Conservation (phyloP, 2,113 vertebrate genomes). For the Aramus guarauna region DNA sequence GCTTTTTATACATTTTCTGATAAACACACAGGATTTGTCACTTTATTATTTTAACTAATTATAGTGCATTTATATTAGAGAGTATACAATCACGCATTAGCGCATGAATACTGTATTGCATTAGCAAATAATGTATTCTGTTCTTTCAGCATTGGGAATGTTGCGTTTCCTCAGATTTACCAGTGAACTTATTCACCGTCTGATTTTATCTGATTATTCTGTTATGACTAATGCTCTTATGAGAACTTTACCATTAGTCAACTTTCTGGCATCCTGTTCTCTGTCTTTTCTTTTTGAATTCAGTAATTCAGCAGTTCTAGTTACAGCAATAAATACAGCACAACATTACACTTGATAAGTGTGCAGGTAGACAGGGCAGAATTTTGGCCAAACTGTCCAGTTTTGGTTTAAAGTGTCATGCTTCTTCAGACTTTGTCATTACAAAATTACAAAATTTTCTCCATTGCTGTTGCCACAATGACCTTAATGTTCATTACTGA, state of each 20-base stretch:
- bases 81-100: not conserved
- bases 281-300: not conserved
- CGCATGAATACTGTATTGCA: not conserved
- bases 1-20: not conserved
- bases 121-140: not conserved
- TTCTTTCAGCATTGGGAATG: not conserved
- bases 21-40: not conserved
- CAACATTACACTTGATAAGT: not conserved
- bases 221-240: conserved; percentile 10
- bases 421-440: not conserved
- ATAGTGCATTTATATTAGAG: not conserved
- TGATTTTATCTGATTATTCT: conserved; percentile 22
- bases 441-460: not conserved
- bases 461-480: not conserved
- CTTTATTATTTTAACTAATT: conserved; percentile 35
- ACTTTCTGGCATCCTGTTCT: not conserved
- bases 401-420: not conserved
- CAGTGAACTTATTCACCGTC: not conserved
- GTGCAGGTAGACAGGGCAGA: not conserved
- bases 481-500: not conserved
- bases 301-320: not conserved
- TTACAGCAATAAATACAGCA: not conserved
- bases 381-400: not conserved
- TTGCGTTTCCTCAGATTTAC: not conserved
- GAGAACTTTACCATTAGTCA: not conserved